Evolutionary conservation across 2,113 vertebrate species (phyloP).

Genomic region (Megaleporinus macrocephalus): DNA sequence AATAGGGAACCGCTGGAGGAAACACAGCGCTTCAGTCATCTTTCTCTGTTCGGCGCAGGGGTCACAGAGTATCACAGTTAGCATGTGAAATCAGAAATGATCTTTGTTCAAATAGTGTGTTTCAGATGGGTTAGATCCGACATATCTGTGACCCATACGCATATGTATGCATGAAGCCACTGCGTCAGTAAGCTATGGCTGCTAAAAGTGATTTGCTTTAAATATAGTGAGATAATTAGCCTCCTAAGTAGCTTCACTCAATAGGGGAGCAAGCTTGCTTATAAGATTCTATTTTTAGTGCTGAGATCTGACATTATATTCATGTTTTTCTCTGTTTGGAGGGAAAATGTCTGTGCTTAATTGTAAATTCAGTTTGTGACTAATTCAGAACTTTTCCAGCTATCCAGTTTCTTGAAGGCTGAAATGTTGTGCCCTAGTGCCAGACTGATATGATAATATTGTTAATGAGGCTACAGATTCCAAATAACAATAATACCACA

Average conservation of each 20-base stretch:
- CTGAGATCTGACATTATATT: constrained; percentile 7
- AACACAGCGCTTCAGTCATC: neutral
- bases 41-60: neutral
- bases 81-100: neutral
- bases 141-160: too few species aligned
- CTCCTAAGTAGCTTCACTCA: neutral
- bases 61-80: neutral
- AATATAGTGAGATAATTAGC: neutral
- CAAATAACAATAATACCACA: too few species aligned
- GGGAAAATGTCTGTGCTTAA: too few species aligned
- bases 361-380: too few species aligned
- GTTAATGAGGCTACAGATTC: neutral
- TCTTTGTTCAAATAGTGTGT: neutral
- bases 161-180: neutral
- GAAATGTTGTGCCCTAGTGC: too few species aligned
- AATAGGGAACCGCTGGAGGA: neutral
- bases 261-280: neutral
- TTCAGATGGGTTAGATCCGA: neutral
- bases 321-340: neutral
- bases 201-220: neutral
- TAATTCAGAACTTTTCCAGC: neutral
- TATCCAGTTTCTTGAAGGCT: neutral
- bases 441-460: too few species aligned
- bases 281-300: neutral
- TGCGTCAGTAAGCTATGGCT: neutral